Base-by-base conservation (phyloP, 2,113 vertebrate species). In the Reinhardtius hippoglossoides region DNA sequence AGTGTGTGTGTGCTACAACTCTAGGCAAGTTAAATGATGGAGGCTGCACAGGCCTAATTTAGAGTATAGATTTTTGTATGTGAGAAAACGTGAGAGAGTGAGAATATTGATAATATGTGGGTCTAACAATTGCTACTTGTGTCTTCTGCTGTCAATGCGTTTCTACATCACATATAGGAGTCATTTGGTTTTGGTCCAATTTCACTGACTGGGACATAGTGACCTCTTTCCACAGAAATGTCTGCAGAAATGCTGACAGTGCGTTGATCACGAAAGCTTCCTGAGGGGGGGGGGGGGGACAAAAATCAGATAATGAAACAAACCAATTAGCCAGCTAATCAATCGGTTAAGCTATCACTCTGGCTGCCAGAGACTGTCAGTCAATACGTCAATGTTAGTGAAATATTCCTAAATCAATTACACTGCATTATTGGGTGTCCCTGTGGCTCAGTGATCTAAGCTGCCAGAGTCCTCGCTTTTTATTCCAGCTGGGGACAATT, bases 261-360 rank as follows among this genome's bases (percentile, higher is more conserved):
- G 67, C 75, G 48, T 2, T 40, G 37, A 40, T 59, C 48, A 40
- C 54, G 70, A 60, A 73, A 80, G 24, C 37, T 63, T 56, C 61
- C 77, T 23, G 7, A 1, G 9, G 56, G 37, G 59, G 13, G 56
- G 37, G 59, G 13, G 0, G 15, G 31, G 31, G 0, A 6, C 1
- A 23, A 68, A 20, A 68, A 71, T 74, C 78, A 69, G 72, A 80
- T 85, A 89, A 87, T 80, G 75, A 85, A 66, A 69, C 5, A 67
- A 82, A 81, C 12, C 52, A 84, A 66, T 88, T 71, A 69, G 24
- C 35, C 12, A 69, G 60, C 20, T 58, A 76, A 84, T 89, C 69
- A 76, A 82, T 91, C 56, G 52, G 14, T 26, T 12, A 13, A 78
- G 58, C 24, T 20, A 70, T 88, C 54, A 70, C 75, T 78, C 61